Conservation (phyloP, 2,888 invertebrate species). For the Argyresthia albistria region DNA sequence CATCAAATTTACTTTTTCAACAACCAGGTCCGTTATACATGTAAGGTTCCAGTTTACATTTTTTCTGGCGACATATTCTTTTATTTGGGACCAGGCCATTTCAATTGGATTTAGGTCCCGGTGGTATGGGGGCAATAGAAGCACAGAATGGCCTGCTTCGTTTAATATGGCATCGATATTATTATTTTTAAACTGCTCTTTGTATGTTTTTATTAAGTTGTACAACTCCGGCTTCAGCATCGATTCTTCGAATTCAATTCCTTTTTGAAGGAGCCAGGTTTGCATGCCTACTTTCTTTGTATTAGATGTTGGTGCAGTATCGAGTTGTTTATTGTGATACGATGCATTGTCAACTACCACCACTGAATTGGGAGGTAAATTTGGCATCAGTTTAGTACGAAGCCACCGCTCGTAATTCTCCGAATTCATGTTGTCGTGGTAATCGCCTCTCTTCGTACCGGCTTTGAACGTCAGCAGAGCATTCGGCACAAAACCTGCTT, state of each 20-base stretch:
- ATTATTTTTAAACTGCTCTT: too few species aligned
- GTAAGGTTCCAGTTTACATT: not conserved
- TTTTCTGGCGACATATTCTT: conserved; percentile 2
- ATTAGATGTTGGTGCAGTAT: too few species aligned
- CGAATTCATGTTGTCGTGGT: not conserved
- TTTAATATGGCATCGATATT: conserved; percentile 14
- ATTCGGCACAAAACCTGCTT: too few species aligned
- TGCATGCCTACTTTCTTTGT: too few species aligned
- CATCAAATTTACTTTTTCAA: too few species aligned
- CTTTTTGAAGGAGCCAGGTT: too few species aligned
- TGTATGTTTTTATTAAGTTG: too few species aligned
- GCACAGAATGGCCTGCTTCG: conserved; percentile 6
- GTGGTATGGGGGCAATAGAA: conserved; percentile 13
- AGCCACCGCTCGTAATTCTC: conserved; percentile 16
- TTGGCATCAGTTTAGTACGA: conserved; percentile 16
- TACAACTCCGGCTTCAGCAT: too few species aligned
- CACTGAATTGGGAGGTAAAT: conserved; percentile 18
- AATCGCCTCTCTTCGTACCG: not conserved
- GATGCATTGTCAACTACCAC: too few species aligned
- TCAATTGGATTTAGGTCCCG: conserved; percentile 12
- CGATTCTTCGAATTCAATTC: conserved; percentile 16
- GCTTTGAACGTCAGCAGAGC: conserved; percentile 2
- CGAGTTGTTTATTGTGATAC: too few species aligned
- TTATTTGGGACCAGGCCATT: conserved; percentile 5
- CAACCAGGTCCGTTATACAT: too few species aligned